Percentiles rank a stretch among this genome's conserved stretches.
phyloP scores from a whole-genome alignment of 2,888 invertebrate species.

The Steinernema carpocapsae region DNA sequence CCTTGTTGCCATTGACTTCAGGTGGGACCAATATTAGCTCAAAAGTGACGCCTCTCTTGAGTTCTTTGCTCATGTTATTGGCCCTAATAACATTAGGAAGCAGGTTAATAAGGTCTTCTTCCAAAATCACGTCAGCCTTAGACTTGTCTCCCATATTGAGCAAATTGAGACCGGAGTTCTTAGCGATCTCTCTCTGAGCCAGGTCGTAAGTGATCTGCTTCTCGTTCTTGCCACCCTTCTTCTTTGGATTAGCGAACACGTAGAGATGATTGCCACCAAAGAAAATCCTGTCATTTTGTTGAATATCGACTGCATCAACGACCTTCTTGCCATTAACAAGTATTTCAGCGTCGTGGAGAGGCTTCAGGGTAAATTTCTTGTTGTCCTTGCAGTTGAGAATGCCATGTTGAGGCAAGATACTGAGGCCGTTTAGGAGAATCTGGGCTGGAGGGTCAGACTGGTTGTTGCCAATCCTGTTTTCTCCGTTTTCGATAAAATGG shows the following conservation, averaged over 20 bases:
- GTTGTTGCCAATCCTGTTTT: conserved; percentile 65
- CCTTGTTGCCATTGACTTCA: conserved; percentile 71
- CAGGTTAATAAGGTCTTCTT: conserved; percentile 73
- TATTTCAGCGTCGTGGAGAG: conserved; percentile 70
- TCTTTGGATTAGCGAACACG: conserved; percentile 72
- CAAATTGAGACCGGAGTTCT: conserved; percentile 69
- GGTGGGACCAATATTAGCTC: conserved; percentile 73
- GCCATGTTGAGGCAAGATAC: conserved; percentile 73
- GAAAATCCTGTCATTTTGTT: conserved; percentile 73
- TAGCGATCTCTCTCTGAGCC: conserved; percentile 74
- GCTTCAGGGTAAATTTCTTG: conserved; percentile 66
- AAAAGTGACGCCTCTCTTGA: conserved; percentile 73
- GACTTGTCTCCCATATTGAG: not conserved
- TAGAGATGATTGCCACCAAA: conserved; percentile 74
- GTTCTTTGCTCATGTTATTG: conserved; percentile 73
- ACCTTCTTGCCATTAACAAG: conserved; percentile 73
- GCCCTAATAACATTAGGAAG: conserved; percentile 73
- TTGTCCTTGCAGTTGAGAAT: conserved; percentile 69
- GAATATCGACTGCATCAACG: conserved; percentile 70
- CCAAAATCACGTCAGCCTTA: conserved; percentile 69
- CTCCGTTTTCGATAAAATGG: conserved; percentile 72
- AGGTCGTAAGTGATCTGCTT: conserved; percentile 72
- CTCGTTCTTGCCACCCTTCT: conserved; percentile 58
- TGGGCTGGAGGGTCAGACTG: conserved; percentile 69
- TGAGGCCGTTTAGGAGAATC: conserved; percentile 72